Conservation (phyloP, 2,797 vertebrate species). For the Smutsia temminckii region DNA sequence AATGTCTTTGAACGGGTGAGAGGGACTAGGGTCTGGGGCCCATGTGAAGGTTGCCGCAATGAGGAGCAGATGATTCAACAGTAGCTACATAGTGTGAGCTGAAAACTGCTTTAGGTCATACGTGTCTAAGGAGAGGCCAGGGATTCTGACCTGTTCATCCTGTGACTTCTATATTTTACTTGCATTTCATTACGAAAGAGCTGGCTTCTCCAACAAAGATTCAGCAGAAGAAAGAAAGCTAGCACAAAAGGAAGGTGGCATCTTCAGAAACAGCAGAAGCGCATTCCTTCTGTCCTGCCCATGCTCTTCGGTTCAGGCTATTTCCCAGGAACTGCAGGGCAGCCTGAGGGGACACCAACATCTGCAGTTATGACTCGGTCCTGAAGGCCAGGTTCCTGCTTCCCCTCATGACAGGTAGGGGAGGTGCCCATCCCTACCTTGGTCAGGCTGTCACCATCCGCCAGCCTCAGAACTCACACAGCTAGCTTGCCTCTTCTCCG, state of each 20-base stretch:
- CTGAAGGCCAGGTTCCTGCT: background rate
- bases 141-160: background rate
- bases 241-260: background rate
- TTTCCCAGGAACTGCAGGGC: background rate
- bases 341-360: background rate
- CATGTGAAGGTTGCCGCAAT: background rate
- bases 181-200: background rate
- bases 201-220: background rate
- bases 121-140: background rate
- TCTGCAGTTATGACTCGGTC: background rate
- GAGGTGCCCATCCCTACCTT: background rate
- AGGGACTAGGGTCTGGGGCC: no score
- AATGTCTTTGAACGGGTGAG: background rate
- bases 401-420: no score
- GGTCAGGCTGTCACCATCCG: background rate
- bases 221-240: background rate
- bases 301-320: background rate
- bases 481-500: background rate
- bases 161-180: background rate
- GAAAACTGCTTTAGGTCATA: background rate
- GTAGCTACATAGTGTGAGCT: fast-evolving
- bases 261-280: background rate
- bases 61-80: background rate
- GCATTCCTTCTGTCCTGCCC: background rate
- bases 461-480: background rate